phyloP scores from a whole-genome alignment of 2,888 invertebrate genomes.

The Xylocampa areola region DNA sequence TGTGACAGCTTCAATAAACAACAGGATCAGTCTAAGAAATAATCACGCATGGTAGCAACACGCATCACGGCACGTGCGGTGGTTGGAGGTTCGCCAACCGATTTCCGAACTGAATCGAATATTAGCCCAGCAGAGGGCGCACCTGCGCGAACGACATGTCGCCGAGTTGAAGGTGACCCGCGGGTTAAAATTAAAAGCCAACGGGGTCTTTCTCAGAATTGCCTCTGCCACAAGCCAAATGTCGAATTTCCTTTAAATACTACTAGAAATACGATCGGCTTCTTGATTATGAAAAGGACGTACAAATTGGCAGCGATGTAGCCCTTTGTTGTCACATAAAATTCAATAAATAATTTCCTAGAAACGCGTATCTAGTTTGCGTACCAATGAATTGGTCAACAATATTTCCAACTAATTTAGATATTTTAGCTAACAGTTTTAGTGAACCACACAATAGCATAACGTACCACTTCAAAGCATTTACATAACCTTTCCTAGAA shows the following conservation, averaged over 20 bases:
- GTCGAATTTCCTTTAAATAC: slow-evolving; percentile 43
- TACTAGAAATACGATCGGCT: slow-evolving; percentile 32
- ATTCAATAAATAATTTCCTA: slow-evolving; percentile 34
- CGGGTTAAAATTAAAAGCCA: slow-evolving; percentile 55
- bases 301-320: slow-evolving; percentile 30
- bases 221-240: slow-evolving; percentile 45
- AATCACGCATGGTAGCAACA: slow-evolving; percentile 36
- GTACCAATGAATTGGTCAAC: slow-evolving; percentile 34
- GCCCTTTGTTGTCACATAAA: slow-evolving; percentile 24
- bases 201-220: slow-evolving; percentile 55
- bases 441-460: slow-evolving; percentile 21
- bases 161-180: slow-evolving; percentile 60
- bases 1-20: slow-evolving; percentile 14
- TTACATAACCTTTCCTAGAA: slow-evolving; percentile 47
- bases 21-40: slow-evolving; percentile 23
- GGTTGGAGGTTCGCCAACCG: slow-evolving; percentile 63
- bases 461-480: slow-evolving; percentile 16
- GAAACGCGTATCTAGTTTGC: slow-evolving; percentile 34
- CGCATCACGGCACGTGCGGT: slow-evolving; percentile 57
- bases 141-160: slow-evolving; percentile 52
- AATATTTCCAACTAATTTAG: slow-evolving; percentile 27
- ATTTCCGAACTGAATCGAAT: slow-evolving; percentile 58
- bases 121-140: slow-evolving; percentile 56
- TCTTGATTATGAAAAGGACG: slow-evolving; percentile 40
- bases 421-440: slow-evolving; percentile 34